A percentile compares a stretch with the other conserved stretches of the same genome.
Conservation (phyloP, 1,140 invertebrate genomes). For the Metopolophium dirhodum region DNA sequence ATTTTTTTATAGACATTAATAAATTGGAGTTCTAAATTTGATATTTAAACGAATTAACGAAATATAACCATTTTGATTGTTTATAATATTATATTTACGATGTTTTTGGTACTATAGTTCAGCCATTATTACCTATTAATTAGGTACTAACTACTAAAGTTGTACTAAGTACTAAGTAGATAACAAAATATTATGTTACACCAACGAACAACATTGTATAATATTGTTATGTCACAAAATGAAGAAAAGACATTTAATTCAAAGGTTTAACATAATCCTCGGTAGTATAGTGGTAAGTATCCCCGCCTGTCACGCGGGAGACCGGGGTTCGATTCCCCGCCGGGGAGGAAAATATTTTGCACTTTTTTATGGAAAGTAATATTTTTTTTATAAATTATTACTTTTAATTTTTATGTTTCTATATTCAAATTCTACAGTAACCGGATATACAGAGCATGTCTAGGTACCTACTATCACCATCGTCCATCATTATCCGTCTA, state of each 20-base stretch:
- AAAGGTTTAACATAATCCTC: conserved; percentile 54
- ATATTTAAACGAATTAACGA: background rate
- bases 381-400: background rate
- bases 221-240: too few species aligned
- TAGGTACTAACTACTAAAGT: too few species aligned
- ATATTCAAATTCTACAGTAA: background rate
- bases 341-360: conserved; percentile 70
- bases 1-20: background rate
- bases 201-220: too few species aligned
- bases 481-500: too few species aligned
- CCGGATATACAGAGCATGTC: background rate
- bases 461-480: too few species aligned
- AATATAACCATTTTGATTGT: background rate
- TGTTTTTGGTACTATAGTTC: too few species aligned
- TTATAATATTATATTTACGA: too few species aligned
- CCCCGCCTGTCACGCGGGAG: conserved; percentile 62
- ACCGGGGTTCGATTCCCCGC: conserved; percentile 62
- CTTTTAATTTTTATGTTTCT: background rate
- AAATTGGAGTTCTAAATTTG: background rate
- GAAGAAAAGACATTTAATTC: background rate
- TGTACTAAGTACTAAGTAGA: too few species aligned
- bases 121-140: too few species aligned
- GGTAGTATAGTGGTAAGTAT: conserved; percentile 62
- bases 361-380: background rate
- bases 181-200: too few species aligned